Percentiles rank a stretch among this genome's conserved stretches.
Evolutionary conservation across 2,888 invertebrate genomes (phyloP).

Genomic region (Trichopria drosophilae): DNA sequence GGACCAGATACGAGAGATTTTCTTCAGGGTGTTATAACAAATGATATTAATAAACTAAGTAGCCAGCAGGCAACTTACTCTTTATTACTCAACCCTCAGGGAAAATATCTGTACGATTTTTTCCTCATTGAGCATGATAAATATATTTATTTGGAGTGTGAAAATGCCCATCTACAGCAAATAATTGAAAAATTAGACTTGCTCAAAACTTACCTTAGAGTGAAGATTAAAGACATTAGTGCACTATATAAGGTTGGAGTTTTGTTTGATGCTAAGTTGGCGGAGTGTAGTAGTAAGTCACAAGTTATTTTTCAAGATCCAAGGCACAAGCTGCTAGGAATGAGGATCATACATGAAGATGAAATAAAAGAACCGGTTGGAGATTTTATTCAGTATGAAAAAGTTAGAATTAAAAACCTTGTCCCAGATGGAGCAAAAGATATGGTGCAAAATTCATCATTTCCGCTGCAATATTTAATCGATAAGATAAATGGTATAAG

Average conservation of each 20-base stretch:
- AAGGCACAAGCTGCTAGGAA: constrained; percentile 25
- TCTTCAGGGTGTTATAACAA: constrained; percentile 22
- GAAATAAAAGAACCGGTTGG: constrained; percentile 20
- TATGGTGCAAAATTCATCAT: constrained; percentile 23
- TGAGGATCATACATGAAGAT: constrained; percentile 24
- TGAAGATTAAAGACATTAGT: constrained; percentile 22
- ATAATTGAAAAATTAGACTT: constrained; percentile 24
- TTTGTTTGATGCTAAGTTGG: constrained; percentile 23
- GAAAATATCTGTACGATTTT: constrained; percentile 24
- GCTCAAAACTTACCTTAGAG: constrained; percentile 23
- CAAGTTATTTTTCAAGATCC: constrained; percentile 25
- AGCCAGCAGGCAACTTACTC: constrained; percentile 22
- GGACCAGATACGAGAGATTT: constrained; percentile 16
- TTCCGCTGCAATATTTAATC: constrained; percentile 22
- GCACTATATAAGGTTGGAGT: constrained; percentile 23
- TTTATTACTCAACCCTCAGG: constrained; percentile 24
- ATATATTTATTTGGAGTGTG: constrained; percentile 18
- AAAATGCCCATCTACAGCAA: constrained; percentile 20
- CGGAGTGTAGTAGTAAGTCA: constrained; percentile 23
- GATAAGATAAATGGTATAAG: constrained; percentile 24
- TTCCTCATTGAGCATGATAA: constrained; percentile 23
- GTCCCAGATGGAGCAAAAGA: constrained; percentile 23
- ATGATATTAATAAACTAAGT: constrained; percentile 21
- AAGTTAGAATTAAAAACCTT: constrained; percentile 23
- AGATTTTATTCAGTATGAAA: constrained; percentile 23